Evolutionary conservation across 2,113 vertebrate species (phyloP).

Genomic region (Tragelaphus scriptus): DNA sequence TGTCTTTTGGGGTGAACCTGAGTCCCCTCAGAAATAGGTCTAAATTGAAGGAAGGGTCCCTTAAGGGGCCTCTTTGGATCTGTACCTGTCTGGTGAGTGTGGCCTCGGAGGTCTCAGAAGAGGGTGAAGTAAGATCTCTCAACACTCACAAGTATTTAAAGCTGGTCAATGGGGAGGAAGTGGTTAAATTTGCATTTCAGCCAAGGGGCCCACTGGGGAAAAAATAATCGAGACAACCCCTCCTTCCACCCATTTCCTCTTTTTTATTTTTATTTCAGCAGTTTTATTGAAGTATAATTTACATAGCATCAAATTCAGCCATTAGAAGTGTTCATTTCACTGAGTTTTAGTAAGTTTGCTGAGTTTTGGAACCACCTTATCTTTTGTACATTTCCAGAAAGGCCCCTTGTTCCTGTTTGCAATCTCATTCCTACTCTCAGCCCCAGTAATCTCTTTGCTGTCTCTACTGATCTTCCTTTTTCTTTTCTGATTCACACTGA

Average conservation of each 20-base stretch:
- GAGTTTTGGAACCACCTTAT: background rate
- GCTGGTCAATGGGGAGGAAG: constrained; percentile 41
- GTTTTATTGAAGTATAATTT: constrained; percentile 2
- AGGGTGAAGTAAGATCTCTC: background rate
- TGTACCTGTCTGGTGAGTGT: background rate
- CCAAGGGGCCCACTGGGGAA: background rate
- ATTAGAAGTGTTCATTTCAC: too few species aligned
- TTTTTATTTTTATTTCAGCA: constrained; percentile 31
- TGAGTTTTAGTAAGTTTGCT: background rate
- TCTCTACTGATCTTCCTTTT: background rate
- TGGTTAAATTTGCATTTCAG: constrained; percentile 26
- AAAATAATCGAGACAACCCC: background rate
- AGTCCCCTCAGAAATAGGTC: background rate
- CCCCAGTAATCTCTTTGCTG: background rate
- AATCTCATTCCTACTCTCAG: fast-evolving
- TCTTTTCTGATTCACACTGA: background rate
- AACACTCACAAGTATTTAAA: background rate
- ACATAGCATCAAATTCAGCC: background rate
- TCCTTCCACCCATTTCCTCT: constrained; percentile 38
- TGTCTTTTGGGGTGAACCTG: background rate
- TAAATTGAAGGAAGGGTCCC: too few species aligned
- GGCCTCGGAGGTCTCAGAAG: background rate
- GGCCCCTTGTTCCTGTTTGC: background rate
- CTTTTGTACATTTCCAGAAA: background rate
- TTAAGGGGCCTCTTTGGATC: background rate